phyloP scores from a whole-genome alignment of 2,113 vertebrate genomes.

The Mesembrinibis cayennensis region DNA sequence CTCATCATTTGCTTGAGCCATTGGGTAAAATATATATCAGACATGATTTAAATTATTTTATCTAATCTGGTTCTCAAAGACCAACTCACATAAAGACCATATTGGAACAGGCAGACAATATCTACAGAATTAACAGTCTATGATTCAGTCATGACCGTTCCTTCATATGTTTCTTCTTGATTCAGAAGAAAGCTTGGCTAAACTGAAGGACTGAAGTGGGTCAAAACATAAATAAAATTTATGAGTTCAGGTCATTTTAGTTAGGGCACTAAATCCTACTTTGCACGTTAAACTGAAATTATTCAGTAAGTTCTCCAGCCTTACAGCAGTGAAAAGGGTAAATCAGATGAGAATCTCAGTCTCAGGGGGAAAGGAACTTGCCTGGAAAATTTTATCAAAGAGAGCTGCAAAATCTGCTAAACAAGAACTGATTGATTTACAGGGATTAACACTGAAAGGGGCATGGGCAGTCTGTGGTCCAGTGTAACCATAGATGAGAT shows the following conservation, averaged over 20 bases:
- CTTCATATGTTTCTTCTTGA: background rate
- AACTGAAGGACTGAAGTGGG: background rate
- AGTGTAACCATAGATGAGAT: background rate
- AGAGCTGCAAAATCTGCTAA: background rate
- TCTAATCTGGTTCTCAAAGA: background rate
- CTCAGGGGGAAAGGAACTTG: background rate
- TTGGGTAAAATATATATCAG: background rate
- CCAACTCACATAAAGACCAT: background rate
- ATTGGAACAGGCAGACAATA: background rate
- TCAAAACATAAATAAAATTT: background rate
- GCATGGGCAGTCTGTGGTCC: background rate
- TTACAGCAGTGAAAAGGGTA: background rate
- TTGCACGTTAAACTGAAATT: background rate
- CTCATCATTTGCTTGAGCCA: background rate
- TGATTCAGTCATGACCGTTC: background rate
- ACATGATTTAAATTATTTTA: background rate
- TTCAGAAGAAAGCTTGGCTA: background rate
- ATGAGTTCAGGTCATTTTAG: background rate
- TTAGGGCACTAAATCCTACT: background rate
- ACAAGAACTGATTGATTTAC: background rate
- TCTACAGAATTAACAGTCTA: background rate
- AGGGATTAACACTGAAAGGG: background rate
- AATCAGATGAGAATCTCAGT: background rate
- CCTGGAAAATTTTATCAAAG: background rate
- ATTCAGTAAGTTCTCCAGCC: background rate